Base-by-base conservation (phyloP, 2,888 invertebrate species). In the Campopleginae sp. region DNA sequence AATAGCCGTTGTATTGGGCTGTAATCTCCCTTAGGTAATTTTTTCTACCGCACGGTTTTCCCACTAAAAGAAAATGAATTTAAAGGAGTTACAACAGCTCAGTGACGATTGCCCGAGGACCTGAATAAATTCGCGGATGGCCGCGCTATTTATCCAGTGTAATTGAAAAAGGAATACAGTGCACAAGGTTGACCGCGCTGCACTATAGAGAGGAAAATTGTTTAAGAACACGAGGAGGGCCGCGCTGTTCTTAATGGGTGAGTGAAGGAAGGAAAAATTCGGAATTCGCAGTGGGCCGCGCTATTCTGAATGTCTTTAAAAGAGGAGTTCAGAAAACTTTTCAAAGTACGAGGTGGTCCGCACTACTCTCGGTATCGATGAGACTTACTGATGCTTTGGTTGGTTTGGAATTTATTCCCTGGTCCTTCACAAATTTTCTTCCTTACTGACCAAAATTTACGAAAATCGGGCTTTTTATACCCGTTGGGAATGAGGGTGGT, bases 341-440 rank as follows among this genome's bases (percentile, higher is more conserved):
- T 33, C 10, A 63, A 17, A 63, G 63, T 63, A 63, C 63, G 63
- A 63, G 63, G 17, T 33, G 63, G 63, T 63, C 63, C 63, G 63
- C 33, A n/a, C 31, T 33, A 33, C 33, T 63, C 63, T 63, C 5
- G 33, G 23, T 31, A n/a, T 31, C 17, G 31, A 17, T 63, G 2
- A 33, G 6, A 63, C 31, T 12, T 48, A 48, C 48, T 48, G 48
- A 4, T 48, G 48, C 17, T 48, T 48, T 48, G n/a, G n/a, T 48
- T 48, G 48, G 17, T n/a, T 48, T 3, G 48, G 17, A n/a, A n/a
- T 48, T 48, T 48, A 48, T 48, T 48, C 3, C n/a, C 48, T n/a
- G 48, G n/a, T n/a, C 48, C 17, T 48, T 48, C n/a, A 48, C 48
- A 48, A n/a, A 48, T 48, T 48, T 48, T 48, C 48, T 48, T 48